Conservation (phyloP, 1,140 invertebrate genomes). For the Danaus melanippus region DNA sequence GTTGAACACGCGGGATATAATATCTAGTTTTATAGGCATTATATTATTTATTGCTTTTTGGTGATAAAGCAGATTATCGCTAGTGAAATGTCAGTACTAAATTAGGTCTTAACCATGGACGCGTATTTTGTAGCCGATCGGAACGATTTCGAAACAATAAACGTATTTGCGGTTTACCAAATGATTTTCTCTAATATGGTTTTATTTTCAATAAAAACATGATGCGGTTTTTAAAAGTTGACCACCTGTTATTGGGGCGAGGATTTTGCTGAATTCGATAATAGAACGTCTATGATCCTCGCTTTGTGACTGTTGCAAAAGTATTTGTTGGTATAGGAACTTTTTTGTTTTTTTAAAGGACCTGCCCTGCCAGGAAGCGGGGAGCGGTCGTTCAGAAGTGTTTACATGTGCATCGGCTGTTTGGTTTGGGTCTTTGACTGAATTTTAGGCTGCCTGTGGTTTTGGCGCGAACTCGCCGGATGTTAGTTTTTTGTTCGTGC, state of each 20-base stretch:
- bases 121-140: constrained; percentile 19
- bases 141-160: constrained; percentile 17
- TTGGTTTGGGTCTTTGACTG: constrained; percentile 55
- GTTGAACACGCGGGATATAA: background rate
- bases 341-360: constrained; percentile 26
- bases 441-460: constrained; percentile 47
- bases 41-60: no score
- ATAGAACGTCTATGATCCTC: constrained; percentile 20
- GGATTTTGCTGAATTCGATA: constrained; percentile 26
- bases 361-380: constrained; percentile 34
- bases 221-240: constrained; percentile 33
- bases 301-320: constrained; percentile 20
- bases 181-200: constrained; percentile 53
- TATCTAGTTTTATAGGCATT: no score
- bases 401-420: constrained; percentile 54
- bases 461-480: constrained; percentile 51
- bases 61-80: no score
- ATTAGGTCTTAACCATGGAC: constrained; percentile 1
- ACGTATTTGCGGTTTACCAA: constrained; percentile 49
- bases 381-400: constrained; percentile 41
- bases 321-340: constrained; percentile 36
- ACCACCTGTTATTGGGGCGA: constrained; percentile 43
- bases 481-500: constrained; percentile 38
- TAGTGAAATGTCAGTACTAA: no score
- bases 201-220: constrained; percentile 58